phyloP scores from a whole-genome alignment of 2,888 invertebrate genomes.

The Plutella xylostella region DNA sequence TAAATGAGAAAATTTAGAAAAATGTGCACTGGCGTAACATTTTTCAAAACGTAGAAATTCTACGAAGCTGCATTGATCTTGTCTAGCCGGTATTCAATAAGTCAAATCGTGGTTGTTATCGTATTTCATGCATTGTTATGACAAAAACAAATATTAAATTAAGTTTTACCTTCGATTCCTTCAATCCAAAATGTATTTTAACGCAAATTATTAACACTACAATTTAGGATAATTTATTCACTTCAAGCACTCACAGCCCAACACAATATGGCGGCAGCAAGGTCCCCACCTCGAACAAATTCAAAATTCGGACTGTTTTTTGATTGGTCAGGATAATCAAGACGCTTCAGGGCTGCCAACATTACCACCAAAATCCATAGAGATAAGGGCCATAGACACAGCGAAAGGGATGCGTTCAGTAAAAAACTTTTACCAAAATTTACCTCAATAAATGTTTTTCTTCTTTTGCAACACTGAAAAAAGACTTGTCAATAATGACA shows the following conservation, averaged over 20 bases:
- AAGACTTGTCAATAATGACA: too few species aligned
- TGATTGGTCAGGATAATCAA: constrained; percentile 43
- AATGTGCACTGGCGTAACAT: not conserved
- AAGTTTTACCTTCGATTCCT: constrained; percentile 47
- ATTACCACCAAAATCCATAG: constrained; percentile 16
- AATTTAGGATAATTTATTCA: constrained; percentile 40
- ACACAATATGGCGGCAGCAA: constrained; percentile 67
- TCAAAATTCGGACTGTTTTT: constrained; percentile 48
- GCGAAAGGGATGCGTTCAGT: constrained; percentile 6
- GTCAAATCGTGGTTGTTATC: constrained; percentile 18
- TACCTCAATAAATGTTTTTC: too few species aligned
- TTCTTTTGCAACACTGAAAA: too few species aligned
- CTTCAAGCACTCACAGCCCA: constrained; percentile 61
- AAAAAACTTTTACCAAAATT: not conserved
- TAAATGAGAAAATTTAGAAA: not conserved
- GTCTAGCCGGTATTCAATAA: constrained; percentile 28
- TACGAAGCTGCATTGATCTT: constrained; percentile 16
- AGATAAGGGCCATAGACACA: constrained; percentile 14
- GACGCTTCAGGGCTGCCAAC: constrained; percentile 56
- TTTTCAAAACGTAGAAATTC: constrained; percentile 3
- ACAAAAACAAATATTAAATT: constrained; percentile 51
- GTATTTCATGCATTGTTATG: constrained; percentile 26
- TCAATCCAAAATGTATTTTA: constrained; percentile 48
- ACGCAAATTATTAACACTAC: constrained; percentile 55
- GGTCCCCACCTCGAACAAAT: constrained; percentile 62